A percentile compares a stretch with the other conserved stretches of the same genome.
Conservation (phyloP, 2,113 vertebrate species). For the Phalacrocorax brasilianus region DNA sequence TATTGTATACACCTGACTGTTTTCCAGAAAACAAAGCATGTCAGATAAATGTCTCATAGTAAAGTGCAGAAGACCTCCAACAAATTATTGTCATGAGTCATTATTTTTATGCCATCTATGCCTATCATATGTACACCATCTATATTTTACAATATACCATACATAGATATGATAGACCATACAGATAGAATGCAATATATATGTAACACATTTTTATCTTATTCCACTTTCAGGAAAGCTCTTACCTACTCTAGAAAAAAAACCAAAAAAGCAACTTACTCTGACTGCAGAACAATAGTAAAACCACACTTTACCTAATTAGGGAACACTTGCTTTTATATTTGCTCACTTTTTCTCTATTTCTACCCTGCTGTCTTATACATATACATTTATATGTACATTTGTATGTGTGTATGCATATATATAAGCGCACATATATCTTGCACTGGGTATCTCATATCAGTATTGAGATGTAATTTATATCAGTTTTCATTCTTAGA, state of each 20-base stretch:
- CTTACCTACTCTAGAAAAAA: not conserved
- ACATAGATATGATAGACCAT: not conserved
- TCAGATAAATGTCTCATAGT: not conserved
- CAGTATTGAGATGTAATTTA: not conserved
- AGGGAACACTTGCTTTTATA: not conserved
- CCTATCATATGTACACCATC: not conserved
- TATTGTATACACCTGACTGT: not conserved
- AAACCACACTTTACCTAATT: not conserved
- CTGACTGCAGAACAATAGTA: not conserved
- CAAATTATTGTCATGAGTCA: not conserved
- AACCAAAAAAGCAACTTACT: not conserved
- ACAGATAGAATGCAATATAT: not conserved
- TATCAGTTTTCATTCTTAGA: not conserved
- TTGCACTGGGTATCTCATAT: not conserved
- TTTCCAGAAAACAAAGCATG: not conserved
- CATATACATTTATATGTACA: not conserved
- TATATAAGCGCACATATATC: not conserved
- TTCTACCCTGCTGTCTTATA: not conserved
- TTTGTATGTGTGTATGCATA: not conserved
- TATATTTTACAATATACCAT: not conserved
- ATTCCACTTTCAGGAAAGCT: not conserved
- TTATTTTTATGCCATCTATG: not conserved
- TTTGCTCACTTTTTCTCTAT: not conserved
- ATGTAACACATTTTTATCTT: not conserved
- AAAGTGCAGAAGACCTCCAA: not conserved